Evolutionary conservation across 2,113 vertebrate species (phyloP), one percentile per base, ranked within the genome.

Genomic region (Cygnus buccinator): DNA sequence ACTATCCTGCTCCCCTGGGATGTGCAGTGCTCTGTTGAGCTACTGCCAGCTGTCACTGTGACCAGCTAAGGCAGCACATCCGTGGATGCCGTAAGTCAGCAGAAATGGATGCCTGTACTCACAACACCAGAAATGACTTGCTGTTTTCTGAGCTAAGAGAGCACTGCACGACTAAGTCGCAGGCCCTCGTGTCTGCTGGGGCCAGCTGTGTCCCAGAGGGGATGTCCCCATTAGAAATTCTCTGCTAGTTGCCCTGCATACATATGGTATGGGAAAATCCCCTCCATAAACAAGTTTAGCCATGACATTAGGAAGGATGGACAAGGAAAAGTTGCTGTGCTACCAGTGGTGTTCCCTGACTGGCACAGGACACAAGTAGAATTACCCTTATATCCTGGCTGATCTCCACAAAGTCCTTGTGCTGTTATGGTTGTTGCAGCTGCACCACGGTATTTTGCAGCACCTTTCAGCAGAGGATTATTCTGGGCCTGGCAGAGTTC

Each of bases 121-220:
- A 17, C 0, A 2, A 10, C 29, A 77, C 17, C 21, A 48, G 76
- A 54, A 3, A 6, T 5, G 0, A 12, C 19, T 35, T 43, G 3
- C 25, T 85, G 67, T 31, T 46, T 73, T 91, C 77, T 89, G 54
- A 76, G 33, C 11, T 57, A 10, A 74, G 28, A 85, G 19, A 46
- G 10, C 25, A n/a, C 5, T 31, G 20, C n/a, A 48, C 0, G 5
- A 4, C 18, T 44, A 31, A 78, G 5, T 26, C 4, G 2, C 2
- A 73, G 58, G 37, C 3, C 4, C 21, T 86, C 66, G 3, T 52
- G 4, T 43, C 22, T 73, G 3, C 25, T 71, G 21, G 10, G 11
- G 13, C 19, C 33, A 66, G 15, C 35, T 77, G 2, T 0, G 48
- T 72, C 4, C 4, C 28, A 50, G 11, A 1, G 57, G 33, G 33